A percentile compares a stretch with the other conserved stretches of the same genome.
phyloP scores from a whole-genome alignment of 1,140 invertebrate species.

The Zaprionus gabonicus region DNA sequence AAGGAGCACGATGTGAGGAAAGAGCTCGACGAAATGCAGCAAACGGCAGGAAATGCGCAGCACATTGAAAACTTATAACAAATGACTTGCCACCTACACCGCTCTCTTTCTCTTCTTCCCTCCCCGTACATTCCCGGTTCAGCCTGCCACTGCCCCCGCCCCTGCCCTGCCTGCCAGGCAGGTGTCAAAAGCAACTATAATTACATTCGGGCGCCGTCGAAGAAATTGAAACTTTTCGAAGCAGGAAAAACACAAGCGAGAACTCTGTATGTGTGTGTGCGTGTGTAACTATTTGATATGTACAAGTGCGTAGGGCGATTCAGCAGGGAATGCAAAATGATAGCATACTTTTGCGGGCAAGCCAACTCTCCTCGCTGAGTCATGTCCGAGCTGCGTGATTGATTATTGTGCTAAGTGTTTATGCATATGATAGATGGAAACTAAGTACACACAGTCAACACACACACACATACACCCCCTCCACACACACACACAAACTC shows the following conservation, averaged over 20 bases:
- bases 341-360: slow-evolving; percentile 17
- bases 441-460: slow-evolving; percentile 8
- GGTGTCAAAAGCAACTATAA: slow-evolving; percentile 31
- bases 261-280: not conserved
- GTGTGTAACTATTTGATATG: not conserved
- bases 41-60: slow-evolving; percentile 2
- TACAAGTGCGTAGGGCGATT: slow-evolving; percentile 3
- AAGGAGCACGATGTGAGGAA: not conserved
- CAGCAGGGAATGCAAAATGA: slow-evolving; percentile 26
- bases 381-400: slow-evolving; percentile 46
- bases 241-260: not conserved
- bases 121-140: not conserved
- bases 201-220: slow-evolving; percentile 3
- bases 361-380: not conserved
- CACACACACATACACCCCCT: not conserved
- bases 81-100: slow-evolving; percentile 1
- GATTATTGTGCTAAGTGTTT: slow-evolving; percentile 48
- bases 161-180: slow-evolving; percentile 7
- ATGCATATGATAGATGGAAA: slow-evolving; percentile 37
- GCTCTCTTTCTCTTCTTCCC: too few species aligned
- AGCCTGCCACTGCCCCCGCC: not conserved
- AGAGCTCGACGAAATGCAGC: not conserved
- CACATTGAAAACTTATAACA: slow-evolving; percentile 15
- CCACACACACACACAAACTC: not conserved
- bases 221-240: slow-evolving; percentile 9